These are phyloP conservation scores for Microctenopoma steveboyesi DNA, from an alignment of 2,797 vertebrate genomes.

Conservation along the genomic window DNA sequence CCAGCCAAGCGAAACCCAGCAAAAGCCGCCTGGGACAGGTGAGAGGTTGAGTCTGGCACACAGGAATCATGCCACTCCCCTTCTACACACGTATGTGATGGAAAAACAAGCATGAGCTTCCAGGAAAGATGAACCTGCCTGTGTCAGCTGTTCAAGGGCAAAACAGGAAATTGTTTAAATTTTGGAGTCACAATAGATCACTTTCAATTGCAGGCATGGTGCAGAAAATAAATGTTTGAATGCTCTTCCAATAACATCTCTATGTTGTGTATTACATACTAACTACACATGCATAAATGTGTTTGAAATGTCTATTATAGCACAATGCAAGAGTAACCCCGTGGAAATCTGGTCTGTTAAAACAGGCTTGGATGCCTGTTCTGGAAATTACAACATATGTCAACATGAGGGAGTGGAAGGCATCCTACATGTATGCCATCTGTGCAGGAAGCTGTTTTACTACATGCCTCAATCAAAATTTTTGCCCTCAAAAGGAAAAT, in stretches of 20 bases:
- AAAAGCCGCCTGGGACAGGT: conserved; percentile 59
- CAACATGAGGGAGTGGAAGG: conserved; percentile 70
- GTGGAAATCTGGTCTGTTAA: conserved; percentile 43
- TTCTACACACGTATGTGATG: conserved; percentile 34
- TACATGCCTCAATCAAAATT: conserved; percentile 14
- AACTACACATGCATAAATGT: conserved; percentile 3
- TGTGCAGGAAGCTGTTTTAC: conserved; percentile 62
- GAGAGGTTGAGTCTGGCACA: conserved; percentile 65
- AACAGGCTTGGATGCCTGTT: conserved; percentile 57
- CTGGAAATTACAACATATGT: conserved; percentile 77
- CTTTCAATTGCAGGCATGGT: background rate
- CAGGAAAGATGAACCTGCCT: conserved; percentile 28
- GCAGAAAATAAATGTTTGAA: background rate
- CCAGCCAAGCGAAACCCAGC: conserved; percentile 55
- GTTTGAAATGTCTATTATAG: conserved; percentile 4
- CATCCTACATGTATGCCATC: conserved; percentile 77
- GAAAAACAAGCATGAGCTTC: conserved; percentile 55
- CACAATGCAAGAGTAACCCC: conserved; percentile 7
- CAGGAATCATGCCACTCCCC: conserved; percentile 43
- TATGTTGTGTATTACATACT: background rate
- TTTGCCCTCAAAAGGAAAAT: background rate
- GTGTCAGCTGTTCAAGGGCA: conserved; percentile 49
- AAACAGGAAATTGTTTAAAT: conserved; percentile 27
- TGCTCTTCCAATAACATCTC: background rate
- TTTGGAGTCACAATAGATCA: conserved; percentile 28